Conservation (phyloP, 2,113 vertebrate genomes). For the Brachypteracias leptosomus region DNA sequence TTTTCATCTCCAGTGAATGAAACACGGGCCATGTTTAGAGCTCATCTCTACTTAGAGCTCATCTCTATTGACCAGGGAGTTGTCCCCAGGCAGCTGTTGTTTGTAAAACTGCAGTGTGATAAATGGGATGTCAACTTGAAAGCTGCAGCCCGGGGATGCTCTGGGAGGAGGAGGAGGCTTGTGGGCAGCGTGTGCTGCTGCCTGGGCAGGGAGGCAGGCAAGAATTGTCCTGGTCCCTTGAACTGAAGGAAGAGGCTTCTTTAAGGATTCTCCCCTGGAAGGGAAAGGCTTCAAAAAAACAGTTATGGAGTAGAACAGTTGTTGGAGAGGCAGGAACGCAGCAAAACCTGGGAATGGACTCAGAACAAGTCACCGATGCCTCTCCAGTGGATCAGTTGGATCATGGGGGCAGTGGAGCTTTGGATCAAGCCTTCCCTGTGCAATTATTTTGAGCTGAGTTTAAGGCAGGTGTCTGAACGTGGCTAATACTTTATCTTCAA, state of each 20-base stretch:
- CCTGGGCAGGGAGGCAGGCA: background rate
- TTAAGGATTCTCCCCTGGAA: background rate
- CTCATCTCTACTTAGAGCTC: background rate
- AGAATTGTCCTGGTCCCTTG: background rate
- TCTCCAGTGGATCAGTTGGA: background rate
- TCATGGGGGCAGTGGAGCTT: background rate
- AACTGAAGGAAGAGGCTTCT: background rate
- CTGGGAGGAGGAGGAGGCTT: background rate
- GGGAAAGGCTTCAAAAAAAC: background rate
- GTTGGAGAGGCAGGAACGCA: background rate
- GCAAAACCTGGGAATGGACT: rapidly evolving
- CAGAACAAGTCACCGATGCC: background rate
- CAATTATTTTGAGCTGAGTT: background rate
- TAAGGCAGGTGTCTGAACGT: background rate
- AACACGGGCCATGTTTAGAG: background rate
- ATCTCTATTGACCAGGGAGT: background rate
- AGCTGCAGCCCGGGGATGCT: background rate
- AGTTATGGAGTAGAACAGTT: background rate
- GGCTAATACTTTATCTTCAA: background rate
- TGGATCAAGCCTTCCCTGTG: background rate
- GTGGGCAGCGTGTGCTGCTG: background rate
- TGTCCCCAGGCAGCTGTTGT: background rate
- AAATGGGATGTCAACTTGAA: background rate
- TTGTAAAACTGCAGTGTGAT: background rate
- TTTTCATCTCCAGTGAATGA: background rate